Conservation (phyloP, 2,888 invertebrate genomes). For the Sarcophaga variegata region DNA sequence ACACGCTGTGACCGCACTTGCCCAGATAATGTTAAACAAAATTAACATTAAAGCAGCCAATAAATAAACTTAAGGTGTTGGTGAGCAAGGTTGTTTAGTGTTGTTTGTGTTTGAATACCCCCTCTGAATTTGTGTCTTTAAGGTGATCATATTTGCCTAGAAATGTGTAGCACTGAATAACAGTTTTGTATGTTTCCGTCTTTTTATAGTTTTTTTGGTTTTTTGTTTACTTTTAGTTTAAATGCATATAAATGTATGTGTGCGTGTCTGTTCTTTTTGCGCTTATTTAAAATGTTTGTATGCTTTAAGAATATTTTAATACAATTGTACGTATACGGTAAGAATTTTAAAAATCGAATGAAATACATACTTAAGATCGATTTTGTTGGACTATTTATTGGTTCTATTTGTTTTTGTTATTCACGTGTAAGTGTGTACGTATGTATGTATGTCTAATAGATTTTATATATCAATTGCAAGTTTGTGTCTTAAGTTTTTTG, state of each 20-base stretch:
- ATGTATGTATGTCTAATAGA: too few relatives aligned
- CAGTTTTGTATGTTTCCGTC: conserved; percentile 40
- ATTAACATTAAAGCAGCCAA: conserved; percentile 21
- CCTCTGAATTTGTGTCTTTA: conserved; percentile 11
- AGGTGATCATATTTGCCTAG: conserved; percentile 19
- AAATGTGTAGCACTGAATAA: conserved; percentile 40
- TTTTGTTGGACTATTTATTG: too few relatives aligned
- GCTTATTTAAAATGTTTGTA: background rate
- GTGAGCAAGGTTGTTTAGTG: conserved; percentile 30
- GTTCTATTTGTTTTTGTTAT: too few relatives aligned
- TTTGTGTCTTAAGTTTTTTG: conserved; percentile 61
- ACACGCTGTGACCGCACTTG: background rate
- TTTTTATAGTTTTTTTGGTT: conserved; percentile 15
- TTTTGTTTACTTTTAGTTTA: background rate
- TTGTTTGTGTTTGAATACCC: conserved; percentile 22
- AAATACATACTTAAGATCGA: background rate
- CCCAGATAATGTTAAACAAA: conserved; percentile 6
- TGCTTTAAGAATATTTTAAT: conserved; percentile 49
- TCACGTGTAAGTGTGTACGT: too few relatives aligned
- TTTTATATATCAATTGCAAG: conserved; percentile 17
- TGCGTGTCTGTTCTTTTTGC: conserved; percentile 30
- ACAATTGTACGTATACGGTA: conserved; percentile 7
- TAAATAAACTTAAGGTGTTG: conserved; percentile 11
- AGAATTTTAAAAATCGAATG: background rate
- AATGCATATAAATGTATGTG: background rate